phyloP scores from a whole-genome alignment of 2,113 vertebrate genomes.

The Chinchilla lanigera region DNA sequence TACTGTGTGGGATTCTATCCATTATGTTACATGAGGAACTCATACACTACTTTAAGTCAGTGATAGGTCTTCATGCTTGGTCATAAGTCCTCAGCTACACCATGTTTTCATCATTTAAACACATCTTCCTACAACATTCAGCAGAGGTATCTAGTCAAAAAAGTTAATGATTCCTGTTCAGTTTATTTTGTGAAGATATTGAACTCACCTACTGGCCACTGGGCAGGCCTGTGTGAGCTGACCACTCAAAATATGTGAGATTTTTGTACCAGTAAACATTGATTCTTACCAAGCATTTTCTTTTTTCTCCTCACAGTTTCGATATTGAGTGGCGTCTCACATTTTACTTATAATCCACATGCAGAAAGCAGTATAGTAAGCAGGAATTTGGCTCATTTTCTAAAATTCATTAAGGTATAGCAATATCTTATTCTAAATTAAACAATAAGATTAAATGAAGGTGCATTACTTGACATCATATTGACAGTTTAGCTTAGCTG shows the following conservation, averaged over 20 bases:
- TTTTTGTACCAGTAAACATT: neutral
- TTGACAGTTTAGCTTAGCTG: neutral
- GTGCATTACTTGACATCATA: neutral
- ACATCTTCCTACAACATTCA: neutral
- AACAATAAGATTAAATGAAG: neutral
- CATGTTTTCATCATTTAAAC: neutral
- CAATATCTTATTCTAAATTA: neutral
- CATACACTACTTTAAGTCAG: neutral
- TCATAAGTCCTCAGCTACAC: neutral
- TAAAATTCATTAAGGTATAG: neutral
- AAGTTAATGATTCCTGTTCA: neutral
- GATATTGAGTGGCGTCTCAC: neutral
- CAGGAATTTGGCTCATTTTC: neutral
- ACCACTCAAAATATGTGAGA: neutral
- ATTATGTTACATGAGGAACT: neutral
- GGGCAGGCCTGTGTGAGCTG: fast-evolving
- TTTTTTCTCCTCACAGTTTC: neutral
- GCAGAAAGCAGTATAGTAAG: neutral
- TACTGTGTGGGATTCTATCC: neutral
- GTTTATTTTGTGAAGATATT: neutral
- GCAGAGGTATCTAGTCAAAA: neutral
- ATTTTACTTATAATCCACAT: neutral
- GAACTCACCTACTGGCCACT: neutral
- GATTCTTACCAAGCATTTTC: neutral
- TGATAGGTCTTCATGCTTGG: neutral